phyloP scores from a whole-genome alignment of 2,888 invertebrate genomes.

The Papilio gigon region DNA sequence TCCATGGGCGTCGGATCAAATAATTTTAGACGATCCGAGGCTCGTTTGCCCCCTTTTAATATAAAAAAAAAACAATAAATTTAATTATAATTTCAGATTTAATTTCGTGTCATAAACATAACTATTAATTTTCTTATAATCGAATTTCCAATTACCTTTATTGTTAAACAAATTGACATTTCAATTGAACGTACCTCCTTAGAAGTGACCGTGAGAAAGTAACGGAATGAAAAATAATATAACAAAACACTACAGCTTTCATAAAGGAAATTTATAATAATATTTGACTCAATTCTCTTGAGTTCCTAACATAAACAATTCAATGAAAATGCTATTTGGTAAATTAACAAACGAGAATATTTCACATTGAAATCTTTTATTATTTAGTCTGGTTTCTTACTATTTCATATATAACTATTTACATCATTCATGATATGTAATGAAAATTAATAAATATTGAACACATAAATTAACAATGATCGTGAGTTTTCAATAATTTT shows the following conservation, averaged over 20 bases:
- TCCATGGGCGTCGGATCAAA: too few species aligned
- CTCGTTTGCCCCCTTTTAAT: too few species aligned
- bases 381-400: too few species aligned
- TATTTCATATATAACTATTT: too few species aligned
- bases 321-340: not conserved
- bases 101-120: not conserved
- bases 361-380: not conserved
- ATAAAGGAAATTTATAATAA: not conserved
- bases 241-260: not conserved
- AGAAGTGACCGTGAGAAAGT: conserved; percentile 11
- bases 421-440: too few species aligned
- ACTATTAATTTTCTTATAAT: not conserved
- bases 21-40: too few species aligned
- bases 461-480: not conserved
- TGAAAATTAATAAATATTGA: too few species aligned
- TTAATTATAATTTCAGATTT: too few species aligned
- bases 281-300: not conserved
- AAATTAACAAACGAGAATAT: not conserved
- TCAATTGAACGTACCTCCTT: not conserved
- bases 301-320: conserved; percentile 1
- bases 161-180: conserved; percentile 1
- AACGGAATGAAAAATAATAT: conserved; percentile 15
- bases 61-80: too few species aligned
- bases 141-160: not conserved
- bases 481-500: not conserved